Conservation (phyloP, 2,113 vertebrate genomes). For the Macquaria australasica region DNA sequence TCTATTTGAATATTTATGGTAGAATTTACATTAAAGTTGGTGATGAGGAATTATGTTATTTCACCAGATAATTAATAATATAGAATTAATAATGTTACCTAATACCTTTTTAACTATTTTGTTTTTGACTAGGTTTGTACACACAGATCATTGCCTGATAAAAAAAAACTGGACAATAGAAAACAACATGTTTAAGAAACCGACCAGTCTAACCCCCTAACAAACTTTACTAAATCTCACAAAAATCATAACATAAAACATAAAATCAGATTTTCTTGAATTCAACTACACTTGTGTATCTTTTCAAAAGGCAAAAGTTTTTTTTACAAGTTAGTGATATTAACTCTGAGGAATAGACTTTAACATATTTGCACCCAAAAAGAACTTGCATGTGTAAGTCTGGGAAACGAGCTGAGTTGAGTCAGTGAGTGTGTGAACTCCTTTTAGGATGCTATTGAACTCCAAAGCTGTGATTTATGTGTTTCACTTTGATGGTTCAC, state of each 20-base stretch:
- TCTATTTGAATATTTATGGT: not conserved
- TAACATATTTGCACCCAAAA: not conserved
- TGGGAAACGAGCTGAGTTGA: constrained; percentile 3
- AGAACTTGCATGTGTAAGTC: not conserved
- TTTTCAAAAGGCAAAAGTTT: not conserved
- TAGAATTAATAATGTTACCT: not conserved
- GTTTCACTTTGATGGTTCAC: constrained; percentile 62
- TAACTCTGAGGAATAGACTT: constrained; percentile 1
- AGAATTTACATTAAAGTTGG: not conserved
- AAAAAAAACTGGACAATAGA: constrained; percentile 8
- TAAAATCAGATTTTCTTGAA: not conserved
- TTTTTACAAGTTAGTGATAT: not conserved
- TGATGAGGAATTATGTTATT: not conserved
- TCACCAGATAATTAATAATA: not conserved
- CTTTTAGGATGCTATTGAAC: constrained; percentile 44
- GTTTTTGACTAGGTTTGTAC: not conserved
- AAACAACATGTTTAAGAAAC: not conserved
- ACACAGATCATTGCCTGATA: not conserved
- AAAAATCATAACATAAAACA: not conserved
- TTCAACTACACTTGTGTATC: not conserved
- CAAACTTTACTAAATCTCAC: not conserved
- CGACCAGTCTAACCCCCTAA: too few species aligned
- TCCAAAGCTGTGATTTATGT: constrained; percentile 57
- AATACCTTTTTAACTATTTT: not conserved
- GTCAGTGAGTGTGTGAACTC: constrained; percentile 34